Evolutionary conservation across 1,140 invertebrate genomes (phyloP).

Genomic region (Agrilus planipennis): DNA sequence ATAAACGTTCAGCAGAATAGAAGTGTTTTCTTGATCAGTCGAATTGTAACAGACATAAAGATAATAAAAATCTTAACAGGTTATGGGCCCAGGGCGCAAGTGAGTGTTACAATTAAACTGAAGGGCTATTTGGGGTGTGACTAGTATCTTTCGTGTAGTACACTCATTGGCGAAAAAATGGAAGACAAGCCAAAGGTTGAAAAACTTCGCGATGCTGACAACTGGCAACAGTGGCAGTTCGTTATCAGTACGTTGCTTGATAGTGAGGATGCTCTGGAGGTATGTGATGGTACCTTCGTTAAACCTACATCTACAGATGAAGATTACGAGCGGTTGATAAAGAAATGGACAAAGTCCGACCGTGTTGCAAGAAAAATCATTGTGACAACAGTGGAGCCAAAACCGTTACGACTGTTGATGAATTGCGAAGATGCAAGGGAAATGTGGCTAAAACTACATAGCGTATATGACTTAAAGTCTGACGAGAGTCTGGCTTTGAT

Average conservation of each 20-base stretch:
- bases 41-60: no score
- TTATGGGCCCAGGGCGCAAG: no score
- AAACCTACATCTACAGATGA: constrained; percentile 3
- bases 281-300: constrained; percentile 1
- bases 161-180: no score
- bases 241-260: constrained; percentile 4
- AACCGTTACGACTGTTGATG: constrained; percentile 26
- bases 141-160: no score
- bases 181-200: no score
- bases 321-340: no score
- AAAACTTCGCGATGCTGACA: constrained; percentile 4
- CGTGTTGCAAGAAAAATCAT: constrained; percentile 18
- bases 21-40: no score
- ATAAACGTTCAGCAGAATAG: no score
- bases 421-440: constrained; percentile 22
- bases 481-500: constrained; percentile 26
- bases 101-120: no score
- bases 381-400: constrained; percentile 17
- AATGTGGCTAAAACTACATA: constrained; percentile 28
- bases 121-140: no score
- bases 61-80: no score
- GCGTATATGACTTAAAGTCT: constrained; percentile 29
- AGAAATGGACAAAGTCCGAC: constrained; percentile 14
- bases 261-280: constrained; percentile 4
- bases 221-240: constrained; percentile 7